phyloP scores from a whole-genome alignment of 64 coral and sea anemone genomes.

The Stichodactyla helianthus region DNA sequence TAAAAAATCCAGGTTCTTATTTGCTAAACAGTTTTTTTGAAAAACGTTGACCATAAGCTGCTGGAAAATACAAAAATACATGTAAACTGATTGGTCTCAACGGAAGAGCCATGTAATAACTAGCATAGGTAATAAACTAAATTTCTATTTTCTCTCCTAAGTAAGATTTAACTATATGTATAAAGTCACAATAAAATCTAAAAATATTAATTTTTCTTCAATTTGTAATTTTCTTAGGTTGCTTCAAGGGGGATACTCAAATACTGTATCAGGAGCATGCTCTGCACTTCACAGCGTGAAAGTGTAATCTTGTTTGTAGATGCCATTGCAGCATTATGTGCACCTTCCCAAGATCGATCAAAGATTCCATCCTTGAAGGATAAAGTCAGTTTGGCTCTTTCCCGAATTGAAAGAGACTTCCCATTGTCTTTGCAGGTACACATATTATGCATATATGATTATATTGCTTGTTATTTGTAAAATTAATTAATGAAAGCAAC shows the following conservation, averaged over 20 bases:
- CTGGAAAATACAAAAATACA: no score
- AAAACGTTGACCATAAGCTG: no score
- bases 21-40: no score
- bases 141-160: no score
- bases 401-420: conserved; percentile 42
- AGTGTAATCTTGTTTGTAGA: conserved; percentile 27
- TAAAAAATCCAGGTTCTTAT: no score
- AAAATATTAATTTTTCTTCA: not conserved
- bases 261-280: conserved; percentile 31
- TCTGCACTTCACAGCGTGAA: conserved; percentile 23
- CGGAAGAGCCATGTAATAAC: no score
- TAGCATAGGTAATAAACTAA: no score
- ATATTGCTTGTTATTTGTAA: no score
- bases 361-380: conserved; percentile 20
- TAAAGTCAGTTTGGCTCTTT: conserved; percentile 10
- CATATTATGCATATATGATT: no score
- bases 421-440: conserved; percentile 56
- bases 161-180: not conserved
- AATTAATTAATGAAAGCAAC: no score
- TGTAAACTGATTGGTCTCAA: no score
- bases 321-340: conserved; percentile 19
- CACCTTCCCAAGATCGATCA: not conserved
- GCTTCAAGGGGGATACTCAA: conserved; percentile 28
- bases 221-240: conserved; percentile 3
- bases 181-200: not conserved